A percentile compares a stretch with the other conserved stretches of the same genome.
Conservation (phyloP, 2,113 vertebrate genomes). For the Poicephalus gulielmi region DNA sequence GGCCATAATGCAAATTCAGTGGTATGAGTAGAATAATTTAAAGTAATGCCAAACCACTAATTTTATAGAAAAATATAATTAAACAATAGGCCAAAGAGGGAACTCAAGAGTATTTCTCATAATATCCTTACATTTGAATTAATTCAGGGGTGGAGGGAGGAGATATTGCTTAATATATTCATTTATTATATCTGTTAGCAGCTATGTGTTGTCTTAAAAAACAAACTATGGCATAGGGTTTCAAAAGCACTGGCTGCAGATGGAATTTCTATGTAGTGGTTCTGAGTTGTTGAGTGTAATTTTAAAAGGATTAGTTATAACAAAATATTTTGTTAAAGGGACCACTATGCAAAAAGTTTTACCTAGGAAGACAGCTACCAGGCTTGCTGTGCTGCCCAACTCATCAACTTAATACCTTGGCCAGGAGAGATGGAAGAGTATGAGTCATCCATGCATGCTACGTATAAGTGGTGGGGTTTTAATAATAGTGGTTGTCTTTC, state of each 20-base stretch:
- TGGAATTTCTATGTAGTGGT: conserved; percentile 22
- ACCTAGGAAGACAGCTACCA: conserved; percentile 14
- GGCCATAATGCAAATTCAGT: not conserved
- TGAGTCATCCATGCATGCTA: not conserved
- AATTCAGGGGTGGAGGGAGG: not conserved
- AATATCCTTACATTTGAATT: not conserved
- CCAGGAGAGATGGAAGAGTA: not conserved
- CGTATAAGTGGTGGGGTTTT: not conserved
- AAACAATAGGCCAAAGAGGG: not conserved
- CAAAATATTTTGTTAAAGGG: conserved; percentile 54
- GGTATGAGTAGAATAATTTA: not conserved
- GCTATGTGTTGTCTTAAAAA: conserved; percentile 53
- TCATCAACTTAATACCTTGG: not conserved
- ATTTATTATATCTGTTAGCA: conserved; percentile 53
- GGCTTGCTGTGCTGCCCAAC: not conserved
- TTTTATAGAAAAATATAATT: not conserved
- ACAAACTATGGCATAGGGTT: conserved; percentile 46
- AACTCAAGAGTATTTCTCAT: not conserved
- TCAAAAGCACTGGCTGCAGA: conserved; percentile 19
- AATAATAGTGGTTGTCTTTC: not conserved
- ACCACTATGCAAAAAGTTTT: conserved; percentile 13
- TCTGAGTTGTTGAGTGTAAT: conserved; percentile 43
- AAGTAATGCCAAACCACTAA: not conserved
- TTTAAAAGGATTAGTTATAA: conserved; percentile 55
- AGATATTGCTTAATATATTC: conserved; percentile 5